Evolutionary conservation across 2,113 vertebrate species (phyloP).

Genomic region (Pachypanchax playfairii): DNA sequence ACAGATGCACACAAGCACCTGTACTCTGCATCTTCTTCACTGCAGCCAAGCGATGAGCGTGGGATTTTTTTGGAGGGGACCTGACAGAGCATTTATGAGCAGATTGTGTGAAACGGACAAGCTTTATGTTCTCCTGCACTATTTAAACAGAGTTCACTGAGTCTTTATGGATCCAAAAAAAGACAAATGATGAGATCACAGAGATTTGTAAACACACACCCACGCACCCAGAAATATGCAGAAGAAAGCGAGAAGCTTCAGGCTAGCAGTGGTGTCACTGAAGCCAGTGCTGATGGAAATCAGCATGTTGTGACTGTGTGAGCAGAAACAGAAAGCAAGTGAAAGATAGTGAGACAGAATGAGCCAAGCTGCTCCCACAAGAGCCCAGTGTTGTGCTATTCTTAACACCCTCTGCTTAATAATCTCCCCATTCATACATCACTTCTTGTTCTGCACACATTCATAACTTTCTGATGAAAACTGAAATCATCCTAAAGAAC

Average conservation of each 20-base stretch:
- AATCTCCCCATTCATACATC: conserved; percentile 51
- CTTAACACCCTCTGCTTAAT: conserved; percentile 42
- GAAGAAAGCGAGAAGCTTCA: conserved; percentile 29
- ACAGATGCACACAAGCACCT: not conserved
- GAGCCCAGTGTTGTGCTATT: conserved; percentile 44
- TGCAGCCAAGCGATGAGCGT: not conserved
- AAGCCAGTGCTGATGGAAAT: conserved; percentile 58
- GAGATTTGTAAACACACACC: not conserved
- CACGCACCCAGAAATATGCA: conserved; percentile 10
- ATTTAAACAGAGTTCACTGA: conserved; percentile 19
- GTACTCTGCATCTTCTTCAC: not conserved
- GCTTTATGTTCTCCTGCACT: conserved; percentile 2
- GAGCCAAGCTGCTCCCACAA: conserved; percentile 38
- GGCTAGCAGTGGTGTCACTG: conserved; percentile 55
- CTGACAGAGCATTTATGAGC: not conserved
- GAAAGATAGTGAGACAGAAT: conserved; percentile 28
- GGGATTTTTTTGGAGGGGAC: not conserved
- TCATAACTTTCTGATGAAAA: not conserved
- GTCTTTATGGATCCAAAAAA: conserved; percentile 19
- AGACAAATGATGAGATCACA: conserved; percentile 47
- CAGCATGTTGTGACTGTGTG: conserved; percentile 49
- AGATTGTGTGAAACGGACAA: conserved; percentile 3
- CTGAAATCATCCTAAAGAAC: not conserved
- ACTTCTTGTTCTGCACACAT: conserved; percentile 12
- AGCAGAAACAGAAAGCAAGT: conserved; percentile 48